Conservation (phyloP, 1,140 invertebrate species). For the silkworm (Bombyx mori) region DNA sequence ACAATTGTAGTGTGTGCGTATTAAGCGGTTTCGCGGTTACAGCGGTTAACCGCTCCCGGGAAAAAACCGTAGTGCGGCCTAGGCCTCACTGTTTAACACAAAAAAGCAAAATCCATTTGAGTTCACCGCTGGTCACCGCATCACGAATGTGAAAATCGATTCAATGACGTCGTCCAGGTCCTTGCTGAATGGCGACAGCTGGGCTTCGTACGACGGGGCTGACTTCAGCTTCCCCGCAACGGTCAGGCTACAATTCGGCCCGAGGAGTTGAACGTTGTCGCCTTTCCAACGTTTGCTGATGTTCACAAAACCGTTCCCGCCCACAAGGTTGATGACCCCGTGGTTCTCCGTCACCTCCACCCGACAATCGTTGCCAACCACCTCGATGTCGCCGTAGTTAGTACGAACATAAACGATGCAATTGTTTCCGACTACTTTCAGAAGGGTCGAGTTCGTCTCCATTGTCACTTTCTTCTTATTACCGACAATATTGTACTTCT, state of each 20-base stretch:
- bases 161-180: too few relatives aligned
- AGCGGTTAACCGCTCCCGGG: too few relatives aligned
- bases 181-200: constrained; percentile 56
- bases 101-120: too few relatives aligned
- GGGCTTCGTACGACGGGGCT: constrained; percentile 37
- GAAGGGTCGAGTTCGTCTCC: constrained; percentile 40
- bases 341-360: constrained; percentile 50
- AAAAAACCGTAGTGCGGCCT: too few relatives aligned
- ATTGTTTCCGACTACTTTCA: constrained; percentile 56
- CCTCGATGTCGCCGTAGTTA: constrained; percentile 58
- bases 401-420: constrained; percentile 45
- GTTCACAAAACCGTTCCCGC: constrained; percentile 42
- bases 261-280: constrained; percentile 46
- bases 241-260: constrained; percentile 38
- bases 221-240: constrained; percentile 51
- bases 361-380: constrained; percentile 55
- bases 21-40: too few relatives aligned
- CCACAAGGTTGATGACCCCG: constrained; percentile 48
- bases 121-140: constrained; percentile 24
- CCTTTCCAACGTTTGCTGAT: constrained; percentile 41
- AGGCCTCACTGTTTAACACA: too few relatives aligned
- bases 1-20: too few relatives aligned
- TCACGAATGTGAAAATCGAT: too few relatives aligned
- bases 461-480: constrained; percentile 66
- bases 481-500: constrained; percentile 54